Percentiles rank a stretch among this genome's conserved stretches.
phyloP scores from a whole-genome alignment of 2,113 vertebrate species.

The Microtus richardsoni region DNA sequence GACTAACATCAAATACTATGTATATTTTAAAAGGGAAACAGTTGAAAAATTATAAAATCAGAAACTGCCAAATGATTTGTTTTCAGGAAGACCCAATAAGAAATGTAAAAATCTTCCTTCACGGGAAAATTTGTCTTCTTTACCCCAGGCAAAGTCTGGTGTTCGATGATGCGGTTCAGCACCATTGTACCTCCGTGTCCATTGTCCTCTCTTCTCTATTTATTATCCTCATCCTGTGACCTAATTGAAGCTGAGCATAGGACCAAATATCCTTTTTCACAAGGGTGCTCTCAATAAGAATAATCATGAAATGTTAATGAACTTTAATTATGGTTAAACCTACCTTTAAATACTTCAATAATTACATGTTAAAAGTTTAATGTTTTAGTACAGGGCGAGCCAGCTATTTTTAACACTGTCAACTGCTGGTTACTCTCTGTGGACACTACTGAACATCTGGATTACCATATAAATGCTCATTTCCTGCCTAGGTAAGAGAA shows the following conservation, averaged over 20 bases:
- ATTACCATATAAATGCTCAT: neutral
- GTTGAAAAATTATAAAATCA: constrained; percentile 27
- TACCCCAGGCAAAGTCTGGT: neutral
- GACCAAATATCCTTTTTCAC: neutral
- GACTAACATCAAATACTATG: neutral
- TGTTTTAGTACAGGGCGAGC: neutral
- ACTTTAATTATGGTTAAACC: neutral
- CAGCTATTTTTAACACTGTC: neutral
- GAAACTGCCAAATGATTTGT: neutral
- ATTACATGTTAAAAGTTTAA: constrained; percentile 8
- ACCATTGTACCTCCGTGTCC: neutral
- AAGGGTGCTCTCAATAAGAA: neutral
- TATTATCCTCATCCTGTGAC: neutral
- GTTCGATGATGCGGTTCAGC: neutral
- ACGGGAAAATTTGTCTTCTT: neutral
- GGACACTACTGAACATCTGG: neutral
- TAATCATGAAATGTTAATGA: neutral
- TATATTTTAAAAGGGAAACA: constrained; percentile 17
- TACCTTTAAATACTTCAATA: neutral
- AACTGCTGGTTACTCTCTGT: neutral
- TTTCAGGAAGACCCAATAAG: neutral
- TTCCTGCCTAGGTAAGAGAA: neutral
- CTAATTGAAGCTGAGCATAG: neutral
- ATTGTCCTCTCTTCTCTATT: neutral
- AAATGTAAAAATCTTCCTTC: neutral